A percentile compares a stretch with the other conserved stretches of the same genome.
phyloP scores from a whole-genome alignment of 1,140 invertebrate genomes.

The Lasaia peninsularis region DNA sequence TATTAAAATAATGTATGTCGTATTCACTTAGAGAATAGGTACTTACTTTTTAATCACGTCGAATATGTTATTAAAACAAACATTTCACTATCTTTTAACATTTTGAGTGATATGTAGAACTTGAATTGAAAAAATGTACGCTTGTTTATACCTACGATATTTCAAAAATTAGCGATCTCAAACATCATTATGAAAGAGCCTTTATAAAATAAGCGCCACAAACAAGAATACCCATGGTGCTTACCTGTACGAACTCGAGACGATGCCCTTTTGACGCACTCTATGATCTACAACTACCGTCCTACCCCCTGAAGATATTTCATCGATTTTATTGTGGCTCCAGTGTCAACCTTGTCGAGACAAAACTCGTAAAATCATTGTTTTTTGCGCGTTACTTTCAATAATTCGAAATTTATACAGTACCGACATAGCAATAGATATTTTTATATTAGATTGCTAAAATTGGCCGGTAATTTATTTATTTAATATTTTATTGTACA shows the following conservation, averaged over 20 bases:
- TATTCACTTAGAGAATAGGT: too few species aligned
- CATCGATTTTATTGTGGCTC: constrained; percentile 76
- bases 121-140: too few species aligned
- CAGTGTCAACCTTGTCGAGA: constrained; percentile 69
- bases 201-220: constrained; percentile 26
- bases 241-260: constrained; percentile 65
- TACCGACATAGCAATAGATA: background rate
- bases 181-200: background rate
- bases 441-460: too few species aligned
- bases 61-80: too few species aligned
- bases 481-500: too few species aligned
- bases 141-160: too few species aligned
- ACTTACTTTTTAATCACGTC: too few species aligned
- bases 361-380: constrained; percentile 57
- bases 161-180: background rate
- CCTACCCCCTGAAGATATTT: constrained; percentile 65
- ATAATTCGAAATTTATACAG: background rate
- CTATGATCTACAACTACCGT: constrained; percentile 52
- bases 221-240: constrained; percentile 19
- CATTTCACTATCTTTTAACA: too few species aligned
- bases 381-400: constrained; percentile 46
- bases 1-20: too few species aligned
- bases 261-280: constrained; percentile 40
- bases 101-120: too few species aligned
- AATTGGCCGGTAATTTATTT: too few species aligned